Evolutionary conservation across 2,113 vertebrate species (phyloP), one percentile per base, ranked within the genome.

Genomic region (Eolophus roseicapilla): DNA sequence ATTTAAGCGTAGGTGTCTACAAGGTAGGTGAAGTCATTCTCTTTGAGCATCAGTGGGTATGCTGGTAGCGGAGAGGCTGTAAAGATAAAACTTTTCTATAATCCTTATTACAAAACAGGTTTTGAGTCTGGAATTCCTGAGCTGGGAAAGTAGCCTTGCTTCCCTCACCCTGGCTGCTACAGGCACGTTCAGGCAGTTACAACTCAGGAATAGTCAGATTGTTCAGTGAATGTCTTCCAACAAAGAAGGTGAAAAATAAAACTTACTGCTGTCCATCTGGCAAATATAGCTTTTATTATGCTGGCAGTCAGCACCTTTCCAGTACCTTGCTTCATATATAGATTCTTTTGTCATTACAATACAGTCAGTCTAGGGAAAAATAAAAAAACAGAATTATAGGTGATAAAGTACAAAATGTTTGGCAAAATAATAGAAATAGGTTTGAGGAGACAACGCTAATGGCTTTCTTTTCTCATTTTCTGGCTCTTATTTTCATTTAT

Each of bases 231-330:
- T 13, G 1, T 47, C 53, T 88, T 79, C 43, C 28, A 88, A 46
- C 4, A 65, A 79, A 53, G 39, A 55, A 27, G 4, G 10, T 24
- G 29, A 79, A 62, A 92, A 74, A 23, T 24, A 63, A 88, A 75
- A 91, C 89, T 95, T 91, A 96, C 83, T 37, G 0, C 93, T 95
- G 81, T 89, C 81, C 84, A 87, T 94, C 81, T 95, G 94, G 74
- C 95, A 96, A 69, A 95, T 82, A 41, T 73, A 97, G 39, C 95
- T 84, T 84, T 93, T 95, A 1, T 93, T 96, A 13, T 76, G 27
- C 14, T 79, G 62, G 47, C 93, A 95, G 47, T 75, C 91, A 35
- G 57, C 83, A 47, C 78, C 86, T 89, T 88, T 62, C 94, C 95
- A 97, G 35, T 63, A 67, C 4, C 81, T 78, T 79, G 55, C 55